Base-by-base conservation (phyloP, 2,797 vertebrate genomes). In the Decapterus maruadsi region DNA sequence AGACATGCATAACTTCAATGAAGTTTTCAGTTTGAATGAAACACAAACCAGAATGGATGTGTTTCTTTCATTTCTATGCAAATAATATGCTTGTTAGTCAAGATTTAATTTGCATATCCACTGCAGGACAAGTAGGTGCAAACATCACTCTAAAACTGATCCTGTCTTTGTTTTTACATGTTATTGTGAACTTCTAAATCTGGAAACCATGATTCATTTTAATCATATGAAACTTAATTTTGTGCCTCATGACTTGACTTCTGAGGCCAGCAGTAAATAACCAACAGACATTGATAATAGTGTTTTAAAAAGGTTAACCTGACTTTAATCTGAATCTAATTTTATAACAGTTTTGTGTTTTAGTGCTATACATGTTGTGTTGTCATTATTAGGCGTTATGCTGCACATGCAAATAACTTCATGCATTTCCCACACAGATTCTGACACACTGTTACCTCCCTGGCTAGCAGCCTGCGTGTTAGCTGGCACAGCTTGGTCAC, bases 31-130 rank as follows among this genome's bases (percentile, higher is more conserved):
- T 65, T 46, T 38, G 48, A 80, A 67, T 53, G 36, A 89, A 85
- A 69, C 57, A 75, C 66, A 73, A 85, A 71, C 73, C 54, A 72
- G 43, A 50, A 7, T 40, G 60, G 22, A 38, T 67, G 77, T 56
- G 64, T 82, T 85, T 83, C 60, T 75, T 68, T 91, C 68, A 63
- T 71, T 69, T 81, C 53, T 14, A 65, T 56, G 59, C 72, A 80
- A 71, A 75, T n/a, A 9, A 59, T 12, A 10, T 1, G 56, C 5
- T 8, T 43, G 57, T 87, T 80, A 88, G 85, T 82, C 71, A 79
- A 31, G 89, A 56, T 88, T 91, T 84, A 87, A 56, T 81, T 78
- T 92, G 88, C 91, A 94, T 93, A 94, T 94, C 93, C 93, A 94
- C 93, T 69, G 71, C 69, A 81, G 72, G 74, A 75, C 59, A 78